phyloP scores from a whole-genome alignment of 2,888 invertebrate genomes.

The Colostygia pectinataria region DNA sequence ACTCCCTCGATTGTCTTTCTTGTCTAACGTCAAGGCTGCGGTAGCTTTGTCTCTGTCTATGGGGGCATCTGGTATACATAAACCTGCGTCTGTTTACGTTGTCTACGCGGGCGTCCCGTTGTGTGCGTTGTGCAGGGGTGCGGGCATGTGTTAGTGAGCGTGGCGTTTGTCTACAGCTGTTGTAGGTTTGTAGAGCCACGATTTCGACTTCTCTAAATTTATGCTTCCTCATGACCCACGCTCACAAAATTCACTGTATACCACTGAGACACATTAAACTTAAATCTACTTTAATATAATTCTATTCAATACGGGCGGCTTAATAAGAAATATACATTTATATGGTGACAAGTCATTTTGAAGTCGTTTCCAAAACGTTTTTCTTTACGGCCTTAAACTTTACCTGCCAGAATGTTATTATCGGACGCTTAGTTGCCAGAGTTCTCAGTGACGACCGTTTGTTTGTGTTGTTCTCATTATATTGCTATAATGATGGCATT shows the following conservation, averaged over 20 bases:
- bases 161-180: conserved; percentile 77
- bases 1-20: conserved; percentile 60
- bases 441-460: conserved; percentile 33
- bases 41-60: conserved; percentile 71
- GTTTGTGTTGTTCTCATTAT: conserved; percentile 59
- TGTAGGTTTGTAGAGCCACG: conserved; percentile 70
- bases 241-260: conserved; percentile 51
- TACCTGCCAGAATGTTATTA: conserved; percentile 34
- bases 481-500: conserved; percentile 74
- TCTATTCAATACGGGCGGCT: conserved; percentile 50
- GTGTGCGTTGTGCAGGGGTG: conserved; percentile 71
- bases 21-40: conserved; percentile 54
- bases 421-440: conserved; percentile 36
- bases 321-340: conserved; percentile 55
- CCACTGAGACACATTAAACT: conserved; percentile 50
- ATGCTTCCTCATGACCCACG: conserved; percentile 80
- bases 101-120: conserved; percentile 47
- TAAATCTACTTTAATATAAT: conserved; percentile 59
- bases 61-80: conserved; percentile 81
- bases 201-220: conserved; percentile 76
- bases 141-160: conserved; percentile 65
- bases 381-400: conserved; percentile 31
- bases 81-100: conserved; percentile 78
- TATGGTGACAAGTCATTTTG: conserved; percentile 43
- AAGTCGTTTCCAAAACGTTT: conserved; percentile 36